phyloP scores from a whole-genome alignment of 2,888 invertebrate species.

The Asteroscopus sphinx region DNA sequence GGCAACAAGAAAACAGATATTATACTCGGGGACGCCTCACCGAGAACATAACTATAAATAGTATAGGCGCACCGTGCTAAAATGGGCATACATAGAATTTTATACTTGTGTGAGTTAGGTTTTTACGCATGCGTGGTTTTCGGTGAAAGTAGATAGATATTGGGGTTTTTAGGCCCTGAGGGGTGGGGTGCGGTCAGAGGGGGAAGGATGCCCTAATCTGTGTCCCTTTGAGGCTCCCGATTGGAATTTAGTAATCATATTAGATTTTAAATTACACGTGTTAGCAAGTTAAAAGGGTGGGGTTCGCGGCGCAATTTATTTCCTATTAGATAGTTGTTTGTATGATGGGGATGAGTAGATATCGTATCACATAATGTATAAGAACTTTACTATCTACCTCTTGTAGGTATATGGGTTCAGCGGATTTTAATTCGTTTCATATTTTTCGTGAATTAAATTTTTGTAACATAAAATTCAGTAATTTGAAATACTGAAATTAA shows the following conservation, averaged over 20 bases:
- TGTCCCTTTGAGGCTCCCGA: constrained; percentile 86
- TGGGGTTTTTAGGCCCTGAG: constrained; percentile 84
- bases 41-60: constrained; percentile 66
- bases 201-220: constrained; percentile 84
- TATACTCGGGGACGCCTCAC: constrained; percentile 75
- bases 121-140: constrained; percentile 88
- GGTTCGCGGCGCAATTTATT: constrained; percentile 78
- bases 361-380: constrained; percentile 26
- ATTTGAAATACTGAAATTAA: too few species aligned
- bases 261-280: constrained; percentile 89
- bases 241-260: constrained; percentile 90
- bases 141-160: constrained; percentile 86
- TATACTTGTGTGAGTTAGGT: constrained; percentile 79
- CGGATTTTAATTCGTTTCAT: too few species aligned
- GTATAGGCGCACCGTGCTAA: constrained; percentile 65
- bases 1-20: constrained; percentile 84
- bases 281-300: constrained; percentile 80
- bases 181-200: constrained; percentile 66
- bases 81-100: constrained; percentile 77
- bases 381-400: too few species aligned
- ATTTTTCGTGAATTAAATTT: too few species aligned
- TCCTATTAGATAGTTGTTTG: constrained; percentile 81
- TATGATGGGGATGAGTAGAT: constrained; percentile 31
- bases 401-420: too few species aligned
- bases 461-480: too few species aligned